These are phyloP conservation scores for Antheraea pernyi DNA, from an alignment of 1,140 invertebrate genomes.

Conservation along the genomic window DNA sequence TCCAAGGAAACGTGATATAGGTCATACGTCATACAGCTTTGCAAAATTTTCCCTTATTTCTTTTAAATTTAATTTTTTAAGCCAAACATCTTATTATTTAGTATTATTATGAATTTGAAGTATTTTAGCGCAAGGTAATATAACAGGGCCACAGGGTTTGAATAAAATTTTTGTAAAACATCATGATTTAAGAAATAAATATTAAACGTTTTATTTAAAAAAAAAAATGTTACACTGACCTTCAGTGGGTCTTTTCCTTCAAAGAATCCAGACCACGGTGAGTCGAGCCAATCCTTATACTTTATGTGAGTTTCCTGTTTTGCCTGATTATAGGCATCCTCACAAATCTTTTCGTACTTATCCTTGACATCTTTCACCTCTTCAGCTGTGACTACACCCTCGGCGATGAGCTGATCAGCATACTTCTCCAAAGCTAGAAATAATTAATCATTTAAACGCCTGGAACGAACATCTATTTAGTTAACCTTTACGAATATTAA, in stretches of 20 bases:
- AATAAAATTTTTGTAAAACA: too few relatives aligned
- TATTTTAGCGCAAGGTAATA: too few relatives aligned
- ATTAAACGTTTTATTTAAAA: too few relatives aligned
- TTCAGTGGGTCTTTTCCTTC: conserved; percentile 87
- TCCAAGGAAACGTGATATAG: too few relatives aligned
- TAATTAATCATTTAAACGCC: neutral
- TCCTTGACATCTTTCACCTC: conserved; percentile 95
- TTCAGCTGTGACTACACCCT: conserved; percentile 92
- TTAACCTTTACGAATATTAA: too few relatives aligned
- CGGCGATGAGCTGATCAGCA: conserved; percentile 91
- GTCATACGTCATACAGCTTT: too few relatives aligned
- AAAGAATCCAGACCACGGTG: conserved; percentile 98
- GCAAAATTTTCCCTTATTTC: too few relatives aligned
- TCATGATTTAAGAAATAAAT: too few relatives aligned
- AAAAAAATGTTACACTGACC: conserved; percentile 36
- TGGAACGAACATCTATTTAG: too few relatives aligned
- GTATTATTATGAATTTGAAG: neutral
- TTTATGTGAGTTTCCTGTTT: conserved; percentile 97
- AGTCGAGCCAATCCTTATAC: conserved; percentile 99
- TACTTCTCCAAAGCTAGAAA: conserved; percentile 88
- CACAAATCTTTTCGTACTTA: conserved; percentile 98
- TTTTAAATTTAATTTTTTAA: too few relatives aligned
- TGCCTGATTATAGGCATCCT: conserved; percentile 95
- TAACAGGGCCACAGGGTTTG: too few relatives aligned
- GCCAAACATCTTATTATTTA: too few relatives aligned